Conservation (phyloP, 2,888 invertebrate species). For the Epinotia bilunana region DNA sequence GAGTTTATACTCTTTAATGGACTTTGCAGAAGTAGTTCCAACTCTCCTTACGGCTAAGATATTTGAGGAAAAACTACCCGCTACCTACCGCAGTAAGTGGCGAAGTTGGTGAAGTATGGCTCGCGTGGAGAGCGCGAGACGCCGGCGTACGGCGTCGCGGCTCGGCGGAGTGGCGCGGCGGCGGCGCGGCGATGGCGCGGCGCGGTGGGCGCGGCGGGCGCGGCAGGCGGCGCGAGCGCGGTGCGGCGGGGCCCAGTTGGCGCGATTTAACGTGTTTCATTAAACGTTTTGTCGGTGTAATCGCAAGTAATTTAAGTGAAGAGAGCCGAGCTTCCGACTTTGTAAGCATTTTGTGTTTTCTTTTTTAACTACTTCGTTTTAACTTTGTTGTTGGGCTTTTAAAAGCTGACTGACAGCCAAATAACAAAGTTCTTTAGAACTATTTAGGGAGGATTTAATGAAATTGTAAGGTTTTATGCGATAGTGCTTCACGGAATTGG, state of each 20-base stretch:
- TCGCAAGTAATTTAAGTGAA: constrained; percentile 84
- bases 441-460: constrained; percentile 80
- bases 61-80: constrained; percentile 83
- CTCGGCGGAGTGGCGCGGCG: constrained; percentile 53
- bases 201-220: constrained; percentile 52
- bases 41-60: constrained; percentile 83
- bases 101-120: constrained; percentile 78
- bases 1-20: constrained; percentile 83
- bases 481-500: constrained; percentile 65
- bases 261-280: constrained; percentile 84
- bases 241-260: constrained; percentile 69
- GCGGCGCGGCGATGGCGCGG: constrained; percentile 52
- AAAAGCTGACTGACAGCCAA: constrained; percentile 84
- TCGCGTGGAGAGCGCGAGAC: constrained; percentile 52
- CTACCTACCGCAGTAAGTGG: constrained; percentile 78
- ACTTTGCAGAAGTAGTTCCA: constrained; percentile 82
- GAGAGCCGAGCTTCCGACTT: constrained; percentile 84
- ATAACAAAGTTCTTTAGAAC: constrained; percentile 82
- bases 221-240: constrained; percentile 50
- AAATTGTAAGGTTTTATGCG: constrained; percentile 74
- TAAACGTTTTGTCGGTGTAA: constrained; percentile 84
- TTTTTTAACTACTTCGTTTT: constrained; percentile 85
- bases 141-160: constrained; percentile 39
- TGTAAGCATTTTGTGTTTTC: constrained; percentile 84
- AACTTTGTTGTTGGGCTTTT: constrained; percentile 82